phyloP scores from a whole-genome alignment of 2,888 invertebrate species.

The Drepanosiphum platanoidis region DNA sequence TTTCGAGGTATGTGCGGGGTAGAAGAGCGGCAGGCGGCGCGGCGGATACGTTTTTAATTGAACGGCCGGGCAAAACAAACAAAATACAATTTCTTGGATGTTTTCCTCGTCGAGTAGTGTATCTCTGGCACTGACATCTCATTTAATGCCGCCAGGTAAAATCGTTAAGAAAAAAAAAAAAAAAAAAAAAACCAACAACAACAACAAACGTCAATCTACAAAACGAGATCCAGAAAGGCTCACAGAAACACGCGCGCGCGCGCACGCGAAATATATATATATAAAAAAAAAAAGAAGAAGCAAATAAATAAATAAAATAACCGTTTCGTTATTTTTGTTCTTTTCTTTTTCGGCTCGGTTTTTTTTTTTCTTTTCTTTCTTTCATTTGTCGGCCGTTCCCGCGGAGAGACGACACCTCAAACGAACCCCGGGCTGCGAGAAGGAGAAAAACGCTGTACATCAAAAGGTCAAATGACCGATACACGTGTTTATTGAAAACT shows the following conservation, averaged over 20 bases:
- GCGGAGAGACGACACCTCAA: background rate
- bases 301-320: background rate
- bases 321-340: background rate
- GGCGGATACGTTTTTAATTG: slow-evolving; percentile 49
- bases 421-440: background rate
- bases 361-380: background rate
- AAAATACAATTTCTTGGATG: slow-evolving; percentile 46
- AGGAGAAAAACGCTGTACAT: background rate
- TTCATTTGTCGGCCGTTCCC: background rate
- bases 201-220: slow-evolving; percentile 33
- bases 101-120: slow-evolving; percentile 10
- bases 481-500: slow-evolving; percentile 52
- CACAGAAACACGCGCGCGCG: too few relatives aligned
- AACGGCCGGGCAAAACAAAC: slow-evolving; percentile 49
- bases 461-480: slow-evolving; percentile 49
- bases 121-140: slow-evolving; percentile 58
- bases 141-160: slow-evolving; percentile 56
- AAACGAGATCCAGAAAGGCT: background rate
- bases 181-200: slow-evolving; percentile 1
- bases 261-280: too few relatives aligned
- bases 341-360: background rate
- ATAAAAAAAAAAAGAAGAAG: background rate
- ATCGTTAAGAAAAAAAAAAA: slow-evolving; percentile 44
- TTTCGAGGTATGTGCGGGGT: background rate
- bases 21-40: background rate